Evolutionary conservation across 2,888 invertebrate genomes (phyloP), one percentile per base, ranked within the genome.

Genomic region (Cheiracanthium punctorium): DNA sequence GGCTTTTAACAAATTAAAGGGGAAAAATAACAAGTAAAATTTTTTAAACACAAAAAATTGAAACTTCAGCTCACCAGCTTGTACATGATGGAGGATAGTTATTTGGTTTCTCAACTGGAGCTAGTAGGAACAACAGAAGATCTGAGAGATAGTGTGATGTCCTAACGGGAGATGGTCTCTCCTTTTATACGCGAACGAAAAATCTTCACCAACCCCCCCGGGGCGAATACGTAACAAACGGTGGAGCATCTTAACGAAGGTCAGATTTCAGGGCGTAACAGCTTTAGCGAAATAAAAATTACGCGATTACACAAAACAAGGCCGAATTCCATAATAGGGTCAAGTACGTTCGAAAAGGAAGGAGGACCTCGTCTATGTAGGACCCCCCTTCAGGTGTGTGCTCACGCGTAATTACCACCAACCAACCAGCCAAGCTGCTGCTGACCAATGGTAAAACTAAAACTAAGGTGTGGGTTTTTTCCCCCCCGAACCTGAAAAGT

Each of bases 241-340:
- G 58, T 33, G 67, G n/a, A 69, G 17, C 52, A 43, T 43, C 72
- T 43, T 28, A 10, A n/a, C 52, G 84, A 84, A 84, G 84, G 84
- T 84, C 84, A 30, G 32, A 58, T 84, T 73, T n/a, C 79, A 74
- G 84, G 84, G 84, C 84, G 84, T 79, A 52, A 17, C 64, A 52
- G 37, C 20, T 48, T 73, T 65, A 48, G 41, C 1, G 33, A 73
- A 79, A 74, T 29, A 69, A 67, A 67, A 84, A 73, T 77, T 41
- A 43, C 14, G 43, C 28, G 58, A 24, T 24, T 58, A 58, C 7
- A 67, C 7, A 67, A n/a, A 14, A 73, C 79, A 84, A 84, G 84
- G 84, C 48, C 70, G 84, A 33, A 17, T 33, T 1, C 20, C 20
- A 1, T 5, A 79, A 72, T 74, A 73, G 73, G 84, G 84, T 84